These are phyloP conservation scores for Schizopygopsis malacanthus DNA, from an alignment of 2,797 vertebrate species.

Conservation along the genomic window DNA sequence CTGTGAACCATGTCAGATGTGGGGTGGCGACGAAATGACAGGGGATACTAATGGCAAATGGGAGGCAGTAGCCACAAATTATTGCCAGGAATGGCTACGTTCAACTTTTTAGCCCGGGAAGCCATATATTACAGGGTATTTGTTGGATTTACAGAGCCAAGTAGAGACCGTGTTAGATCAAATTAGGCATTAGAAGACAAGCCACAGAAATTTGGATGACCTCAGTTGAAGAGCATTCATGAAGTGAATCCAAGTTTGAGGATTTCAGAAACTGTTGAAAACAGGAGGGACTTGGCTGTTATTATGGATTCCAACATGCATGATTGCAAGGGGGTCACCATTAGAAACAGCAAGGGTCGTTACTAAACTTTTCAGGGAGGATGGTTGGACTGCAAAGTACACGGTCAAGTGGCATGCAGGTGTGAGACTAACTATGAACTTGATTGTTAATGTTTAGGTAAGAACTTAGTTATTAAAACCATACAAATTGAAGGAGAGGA, in stretches of 20 bases:
- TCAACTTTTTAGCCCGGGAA: not conserved
- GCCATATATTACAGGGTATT: constrained; percentile 5
- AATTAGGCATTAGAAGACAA: constrained; percentile 15
- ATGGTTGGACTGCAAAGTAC: constrained; percentile 39
- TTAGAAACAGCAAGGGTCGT: constrained; percentile 60
- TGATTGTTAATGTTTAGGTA: constrained; percentile 13
- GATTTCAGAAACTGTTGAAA: constrained; percentile 53
- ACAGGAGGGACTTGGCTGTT: constrained; percentile 55
- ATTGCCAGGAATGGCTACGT: not conserved
- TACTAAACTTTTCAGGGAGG: constrained; percentile 39
- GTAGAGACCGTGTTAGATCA: constrained; percentile 21
- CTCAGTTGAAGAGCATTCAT: constrained; percentile 26
- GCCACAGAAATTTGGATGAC: constrained; percentile 6
- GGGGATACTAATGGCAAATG: not conserved
- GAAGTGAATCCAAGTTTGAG: constrained; percentile 12
- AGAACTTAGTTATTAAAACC: not conserved
- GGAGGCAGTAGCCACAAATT: not conserved
- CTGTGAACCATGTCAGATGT: constrained; percentile 24
- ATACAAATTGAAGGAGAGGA: constrained; percentile 23
- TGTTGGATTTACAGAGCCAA: not conserved
- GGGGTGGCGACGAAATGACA: not conserved
- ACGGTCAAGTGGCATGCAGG: constrained; percentile 6
- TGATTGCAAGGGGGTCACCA: constrained; percentile 40
- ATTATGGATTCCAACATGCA: constrained; percentile 60
- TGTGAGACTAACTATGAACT: constrained; percentile 10